Evolutionary conservation across 2,113 vertebrate genomes (phyloP), one percentile per base, ranked within the genome.

Genomic region (Mungos mungo): DNA sequence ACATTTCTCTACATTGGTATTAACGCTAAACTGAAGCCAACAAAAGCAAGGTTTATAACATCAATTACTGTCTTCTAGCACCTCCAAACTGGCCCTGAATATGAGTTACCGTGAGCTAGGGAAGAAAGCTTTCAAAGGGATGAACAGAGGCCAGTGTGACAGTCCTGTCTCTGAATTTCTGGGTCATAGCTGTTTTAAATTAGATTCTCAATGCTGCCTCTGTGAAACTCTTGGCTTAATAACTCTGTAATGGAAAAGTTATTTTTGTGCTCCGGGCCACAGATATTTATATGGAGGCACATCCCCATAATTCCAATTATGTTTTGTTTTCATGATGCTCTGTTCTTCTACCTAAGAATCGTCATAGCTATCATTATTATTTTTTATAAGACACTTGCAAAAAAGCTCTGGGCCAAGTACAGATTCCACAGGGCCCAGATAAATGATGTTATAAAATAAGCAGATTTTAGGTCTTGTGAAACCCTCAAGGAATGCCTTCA

Each of bases 151-250:
- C 96, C 93, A 88, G 52, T 1, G 21, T 63, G 50, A 60, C 82
- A 95, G 85, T 63, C 85, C 29, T 7, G 18, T 54, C 92, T 82
- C 96, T 11, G 80, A 88, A 76, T 88, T 81, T 96, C 90, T 97
- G 92, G 89, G 92, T 79, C 72, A 63, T 16, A 63, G 68, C 95
- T 98, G 94, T 97, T 98, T 96, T 76, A 83, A 95, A 97, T 98
- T 96, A 96, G 77, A 93, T 50, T 69, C 69, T 83, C 94, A 68
- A 0, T 57, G 79, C 29, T 79, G 33, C 88, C 88, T 85, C 79
- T 86, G 65, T 21, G 1, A 45, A 80, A 38, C 47, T 82, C 85
- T 90, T 90, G 95, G 96, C 81, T 90, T 60, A 1, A 0, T 60
- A 1, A 0, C 33, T 93, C 92, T 69, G 41, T 27, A 77, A 35